Evolutionary conservation across 1,140 invertebrate species (phyloP).

Genomic region (Hormaphis cornu): DNA sequence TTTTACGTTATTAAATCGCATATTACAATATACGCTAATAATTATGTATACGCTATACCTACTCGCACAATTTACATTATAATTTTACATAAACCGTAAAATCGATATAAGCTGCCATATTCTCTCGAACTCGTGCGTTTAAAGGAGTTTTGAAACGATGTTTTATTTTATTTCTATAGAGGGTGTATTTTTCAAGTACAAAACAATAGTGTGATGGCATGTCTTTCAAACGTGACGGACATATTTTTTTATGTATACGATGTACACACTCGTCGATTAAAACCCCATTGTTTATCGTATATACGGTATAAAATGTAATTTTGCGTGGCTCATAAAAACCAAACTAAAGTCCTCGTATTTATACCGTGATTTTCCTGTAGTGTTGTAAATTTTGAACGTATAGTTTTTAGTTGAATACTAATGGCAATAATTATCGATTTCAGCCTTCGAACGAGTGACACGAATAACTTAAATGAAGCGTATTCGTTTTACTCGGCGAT

Average conservation of each 20-base stretch:
- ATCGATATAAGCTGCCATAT: background rate
- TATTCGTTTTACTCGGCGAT: constrained; percentile 96
- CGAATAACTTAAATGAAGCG: constrained; percentile 89
- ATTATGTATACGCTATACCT: background rate
- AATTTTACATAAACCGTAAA: background rate
- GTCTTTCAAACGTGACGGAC: background rate
- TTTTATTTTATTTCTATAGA: background rate
- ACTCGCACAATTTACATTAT: background rate
- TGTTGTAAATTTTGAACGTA: too few species aligned
- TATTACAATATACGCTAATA: too few species aligned
- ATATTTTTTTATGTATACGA: background rate
- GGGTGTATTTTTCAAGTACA: background rate
- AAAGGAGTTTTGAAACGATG: background rate
- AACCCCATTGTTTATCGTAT: background rate
- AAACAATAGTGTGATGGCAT: background rate
- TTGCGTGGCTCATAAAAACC: background rate
- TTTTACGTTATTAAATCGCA: constrained; percentile 12
- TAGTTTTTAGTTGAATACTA: too few species aligned
- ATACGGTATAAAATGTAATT: too few species aligned
- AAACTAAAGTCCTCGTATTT: too few species aligned
- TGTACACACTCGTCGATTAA: background rate
- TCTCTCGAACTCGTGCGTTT: background rate
- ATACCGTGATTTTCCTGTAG: background rate
- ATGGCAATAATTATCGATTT: too few species aligned
- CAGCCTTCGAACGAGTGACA: constrained; percentile 88